Conservation (phyloP, 2,113 vertebrate genomes). For the Cettia cetti region DNA sequence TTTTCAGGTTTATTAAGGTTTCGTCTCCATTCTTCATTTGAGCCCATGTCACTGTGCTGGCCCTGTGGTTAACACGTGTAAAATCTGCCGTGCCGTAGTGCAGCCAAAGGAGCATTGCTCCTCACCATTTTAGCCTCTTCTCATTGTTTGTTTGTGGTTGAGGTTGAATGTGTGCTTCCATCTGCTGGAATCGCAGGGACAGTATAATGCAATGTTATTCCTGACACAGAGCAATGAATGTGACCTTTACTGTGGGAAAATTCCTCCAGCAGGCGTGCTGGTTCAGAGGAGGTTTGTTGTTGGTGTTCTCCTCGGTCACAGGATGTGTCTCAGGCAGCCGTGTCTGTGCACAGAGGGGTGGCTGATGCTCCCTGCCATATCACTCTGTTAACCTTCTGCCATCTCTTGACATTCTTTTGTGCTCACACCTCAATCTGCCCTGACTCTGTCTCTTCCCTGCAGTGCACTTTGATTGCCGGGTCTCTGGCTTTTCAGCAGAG, state of each 20-base stretch:
- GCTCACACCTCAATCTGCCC: neutral
- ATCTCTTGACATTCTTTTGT: neutral
- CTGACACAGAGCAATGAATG: neutral
- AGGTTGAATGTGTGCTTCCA: neutral
- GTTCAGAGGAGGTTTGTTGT: neutral
- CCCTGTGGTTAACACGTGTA: fast-evolving
- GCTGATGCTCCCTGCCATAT: neutral
- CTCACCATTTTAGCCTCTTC: neutral
- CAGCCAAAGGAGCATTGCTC: neutral
- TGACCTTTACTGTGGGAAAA: conserved; percentile 33
- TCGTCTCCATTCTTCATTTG: neutral
- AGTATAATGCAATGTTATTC: neutral
- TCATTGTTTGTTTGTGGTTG: neutral
- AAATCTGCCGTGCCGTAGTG: neutral
- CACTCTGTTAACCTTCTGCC: neutral
- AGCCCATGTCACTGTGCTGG: neutral
- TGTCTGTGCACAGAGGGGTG: neutral
- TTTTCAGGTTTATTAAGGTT: neutral
- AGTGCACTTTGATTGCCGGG: neutral
- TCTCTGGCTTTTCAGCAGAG: neutral
- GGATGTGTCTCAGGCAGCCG: conserved; percentile 1
- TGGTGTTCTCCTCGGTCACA: neutral
- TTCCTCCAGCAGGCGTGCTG: neutral
- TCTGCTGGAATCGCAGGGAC: neutral
- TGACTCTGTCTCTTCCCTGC: neutral